Base-by-base conservation (phyloP, 2,888 invertebrate species). In the Drosophila prolongata region DNA sequence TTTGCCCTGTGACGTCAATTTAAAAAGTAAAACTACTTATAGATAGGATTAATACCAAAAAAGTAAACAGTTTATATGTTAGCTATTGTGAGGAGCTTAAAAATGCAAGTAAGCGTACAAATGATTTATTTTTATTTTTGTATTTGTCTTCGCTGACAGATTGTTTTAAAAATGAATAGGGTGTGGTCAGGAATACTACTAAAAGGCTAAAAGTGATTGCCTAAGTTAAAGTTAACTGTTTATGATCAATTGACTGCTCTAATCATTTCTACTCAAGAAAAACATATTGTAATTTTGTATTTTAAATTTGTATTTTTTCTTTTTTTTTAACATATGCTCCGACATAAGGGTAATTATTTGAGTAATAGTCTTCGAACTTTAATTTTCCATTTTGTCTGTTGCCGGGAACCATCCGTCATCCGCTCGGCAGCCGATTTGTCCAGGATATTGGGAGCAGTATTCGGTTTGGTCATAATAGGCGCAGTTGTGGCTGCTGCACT, bases 351-450 rank as follows among this genome's bases (percentile, higher is more conserved):
- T 24, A 24, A 24, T 24, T 24, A 24, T 24, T 24, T 24, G 4
- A 24, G 4, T 4, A 19, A 4, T 4, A 24, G 4, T 24, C 24
- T 24, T 4, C 4, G 0, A 24, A 4, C 4, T 0, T 30, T 1
- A 8, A 30, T 30, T 30, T 6, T 8, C 2, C 8, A 30, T 6
- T 8, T 4, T 13, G 38, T 14, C 38, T 56, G 56, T 1, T 13
- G 14, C 34, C 1, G 35, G 50, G 1, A 47, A 46, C 87, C 90
- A 90, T 14, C 89, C 90, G 56, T 90, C 83, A 13, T 77, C 66
- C 13, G 60, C 27, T 4, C 77, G 78, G 43, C 90, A 91, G 0
- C 85, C 89, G 4, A 70, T 40, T 11, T 70, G 72, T 0, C 70
- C 77, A 0, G 75, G 59, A 46, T 73, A 73, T 6, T 68, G 71